phyloP scores from a whole-genome alignment of 2,888 invertebrate genomes.

The Ichneumoninae sp. region DNA sequence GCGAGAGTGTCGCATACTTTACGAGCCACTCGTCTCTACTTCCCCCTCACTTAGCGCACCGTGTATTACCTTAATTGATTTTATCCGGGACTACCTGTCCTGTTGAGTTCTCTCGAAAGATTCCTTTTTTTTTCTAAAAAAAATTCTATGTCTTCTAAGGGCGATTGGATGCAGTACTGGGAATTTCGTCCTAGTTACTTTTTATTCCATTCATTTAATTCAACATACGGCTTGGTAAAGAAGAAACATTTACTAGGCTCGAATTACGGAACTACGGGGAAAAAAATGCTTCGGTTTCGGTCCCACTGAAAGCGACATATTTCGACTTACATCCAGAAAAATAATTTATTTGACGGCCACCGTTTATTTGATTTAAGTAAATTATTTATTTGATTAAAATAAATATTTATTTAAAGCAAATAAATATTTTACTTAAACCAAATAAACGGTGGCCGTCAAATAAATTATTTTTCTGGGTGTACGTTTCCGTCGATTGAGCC shows the following conservation, averaged over 20 bases:
- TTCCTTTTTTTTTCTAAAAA: not conserved
- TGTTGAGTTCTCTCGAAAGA: constrained; percentile 1
- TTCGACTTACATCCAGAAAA: not conserved
- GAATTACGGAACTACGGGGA: not conserved
- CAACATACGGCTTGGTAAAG: not conserved
- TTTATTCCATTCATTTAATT: not conserved
- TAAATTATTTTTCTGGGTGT: too few species aligned
- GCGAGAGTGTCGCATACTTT: constrained; percentile 67
- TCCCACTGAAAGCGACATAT: not conserved
- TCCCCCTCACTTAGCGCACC: constrained; percentile 36
- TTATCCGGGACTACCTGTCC: constrained; percentile 38
- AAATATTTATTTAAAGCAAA: too few species aligned
- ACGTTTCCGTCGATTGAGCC: not conserved
- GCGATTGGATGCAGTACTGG: not conserved
- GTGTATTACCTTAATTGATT: constrained; percentile 61
- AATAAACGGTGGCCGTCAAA: too few species aligned
- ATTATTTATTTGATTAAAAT: too few species aligned
- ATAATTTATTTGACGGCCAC: too few species aligned
- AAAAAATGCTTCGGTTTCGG: not conserved
- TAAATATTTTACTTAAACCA: too few species aligned
- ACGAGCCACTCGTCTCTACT: constrained; percentile 49
- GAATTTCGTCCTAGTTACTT: not conserved
- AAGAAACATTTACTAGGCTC: not conserved
- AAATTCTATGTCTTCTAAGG: not conserved
- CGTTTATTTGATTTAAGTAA: too few species aligned